phyloP scores from a whole-genome alignment of 2,113 vertebrate genomes.

The Athene cunicularia region DNA sequence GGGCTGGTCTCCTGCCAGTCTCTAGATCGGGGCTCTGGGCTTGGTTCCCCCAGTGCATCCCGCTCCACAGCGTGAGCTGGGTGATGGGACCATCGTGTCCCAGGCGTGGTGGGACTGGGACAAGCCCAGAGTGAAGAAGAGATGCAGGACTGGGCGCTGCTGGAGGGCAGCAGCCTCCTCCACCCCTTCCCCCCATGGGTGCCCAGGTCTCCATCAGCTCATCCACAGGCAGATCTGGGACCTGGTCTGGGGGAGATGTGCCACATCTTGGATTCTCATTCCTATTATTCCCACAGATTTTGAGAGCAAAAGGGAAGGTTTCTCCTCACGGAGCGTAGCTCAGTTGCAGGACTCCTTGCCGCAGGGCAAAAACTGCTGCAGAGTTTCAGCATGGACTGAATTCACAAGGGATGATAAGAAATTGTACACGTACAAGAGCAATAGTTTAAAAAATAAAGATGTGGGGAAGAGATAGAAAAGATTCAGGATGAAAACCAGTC shows the following conservation, averaged over 20 bases:
- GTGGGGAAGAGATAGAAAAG: not conserved
- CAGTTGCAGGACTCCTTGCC: not conserved
- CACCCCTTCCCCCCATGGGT: not conserved
- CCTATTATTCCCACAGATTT: not conserved
- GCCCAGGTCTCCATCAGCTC: not conserved
- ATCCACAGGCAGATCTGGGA: not conserved
- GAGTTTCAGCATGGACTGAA: not conserved
- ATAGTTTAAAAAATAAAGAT: not conserved
- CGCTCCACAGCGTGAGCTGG: fast-evolving
- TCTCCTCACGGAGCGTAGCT: not conserved
- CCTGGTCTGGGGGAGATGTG: not conserved
- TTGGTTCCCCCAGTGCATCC: not conserved
- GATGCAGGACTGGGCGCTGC: not conserved
- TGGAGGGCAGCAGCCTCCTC: not conserved
- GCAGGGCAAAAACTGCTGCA: not conserved
- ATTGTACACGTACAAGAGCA: not conserved
- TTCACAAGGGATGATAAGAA: not conserved
- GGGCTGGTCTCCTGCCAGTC: not conserved
- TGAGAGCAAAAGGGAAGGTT: not conserved
- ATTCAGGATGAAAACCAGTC: not conserved
- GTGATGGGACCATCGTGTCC: not conserved
- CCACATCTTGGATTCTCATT: fast-evolving
- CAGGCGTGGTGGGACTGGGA: not conserved
- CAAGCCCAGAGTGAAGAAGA: not conserved
- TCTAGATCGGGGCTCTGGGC: not conserved